Evolutionary conservation across 1,140 invertebrate genomes (phyloP), one percentile per base, ranked within the genome.

Genomic region (Brachionus rotundiformis): DNA sequence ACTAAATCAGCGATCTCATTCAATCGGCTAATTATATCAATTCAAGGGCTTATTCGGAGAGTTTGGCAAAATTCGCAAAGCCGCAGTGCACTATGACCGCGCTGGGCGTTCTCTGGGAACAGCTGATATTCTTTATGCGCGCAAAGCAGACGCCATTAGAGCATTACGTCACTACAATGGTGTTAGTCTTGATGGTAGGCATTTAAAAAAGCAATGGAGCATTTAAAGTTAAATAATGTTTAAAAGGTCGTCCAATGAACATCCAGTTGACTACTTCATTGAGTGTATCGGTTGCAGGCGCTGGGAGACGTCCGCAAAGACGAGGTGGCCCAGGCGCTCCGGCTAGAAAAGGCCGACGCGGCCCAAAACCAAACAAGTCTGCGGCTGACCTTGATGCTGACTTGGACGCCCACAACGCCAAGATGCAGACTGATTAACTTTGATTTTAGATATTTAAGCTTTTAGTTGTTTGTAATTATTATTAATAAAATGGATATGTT

Each of bases 81-180:
- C 95, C 31, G 92, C 94, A 82, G 94, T 99, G 79, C 96, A 98
- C 88, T 99, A 98, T 89, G 96, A 98, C 87, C 91, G 94, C 88
- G 97, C 95, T 61, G 96, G 96, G 39, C 90, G 96, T 86, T 98
- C 95, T 61, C 90, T 98, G 84, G 95, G 96, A 65, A 96, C 95
- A 83, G 96, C 96, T 76, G 95, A 98, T 91, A 94, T 99, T n/a
- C 92, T 96, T 73, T 99, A 95, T 90, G 94, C 96, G 86, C 91
- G 94, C 85, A 90, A 92, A 86, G 90, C 91, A 83, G 95, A 97
- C 90, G 96, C 96, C 0, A 91, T 96, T 29, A 94, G 95, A 88
- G 96, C 96, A 7, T 93, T 98, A 91, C 96, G 96, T 88, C 95
- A 98, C 87, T 99, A 99, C 87, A 96, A 98, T 89, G 94, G 94